A percentile compares a stretch with the other conserved stretches of the same genome.
Conservation (phyloP, 2,797 vertebrate genomes). For the Macroramphosus scolopax region DNA sequence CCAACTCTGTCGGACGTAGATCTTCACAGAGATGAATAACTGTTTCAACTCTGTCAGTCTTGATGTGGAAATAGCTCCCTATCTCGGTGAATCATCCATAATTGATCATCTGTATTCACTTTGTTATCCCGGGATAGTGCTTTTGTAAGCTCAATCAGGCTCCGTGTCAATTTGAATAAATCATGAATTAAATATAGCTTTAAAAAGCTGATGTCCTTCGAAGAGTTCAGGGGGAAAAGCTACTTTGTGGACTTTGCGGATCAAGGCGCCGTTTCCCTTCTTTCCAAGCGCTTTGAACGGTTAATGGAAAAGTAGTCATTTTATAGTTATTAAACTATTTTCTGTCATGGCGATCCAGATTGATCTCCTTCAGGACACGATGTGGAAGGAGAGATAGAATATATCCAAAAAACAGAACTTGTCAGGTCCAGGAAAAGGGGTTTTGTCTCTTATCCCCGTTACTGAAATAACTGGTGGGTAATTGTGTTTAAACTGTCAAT, state of each 20-base stretch:
- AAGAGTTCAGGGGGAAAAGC: slow-evolving; percentile 17
- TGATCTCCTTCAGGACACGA: slow-evolving; percentile 35
- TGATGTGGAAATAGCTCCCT: slow-evolving; percentile 46
- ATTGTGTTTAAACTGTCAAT: too few relatives aligned
- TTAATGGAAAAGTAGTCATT: slow-evolving; percentile 44
- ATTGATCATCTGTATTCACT: slow-evolving; percentile 55
- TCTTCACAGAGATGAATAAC: slow-evolving; percentile 41
- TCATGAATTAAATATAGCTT: slow-evolving; percentile 27
- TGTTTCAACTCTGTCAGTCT: slow-evolving; percentile 59
- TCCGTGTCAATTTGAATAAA: slow-evolving; percentile 27
- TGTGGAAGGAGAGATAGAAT: slow-evolving; percentile 25
- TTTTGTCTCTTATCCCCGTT: too few relatives aligned
- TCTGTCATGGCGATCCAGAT: slow-evolving; percentile 36
- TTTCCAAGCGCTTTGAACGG: slow-evolving; percentile 22
- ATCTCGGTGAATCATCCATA: slow-evolving; percentile 53
- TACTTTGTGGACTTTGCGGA: slow-evolving; percentile 31
- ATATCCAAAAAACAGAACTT: slow-evolving; percentile 52
- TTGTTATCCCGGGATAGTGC: slow-evolving; percentile 31
- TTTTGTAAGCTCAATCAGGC: slow-evolving; percentile 44
- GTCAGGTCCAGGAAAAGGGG: slow-evolving; percentile 43
- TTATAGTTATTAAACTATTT: slow-evolving; percentile 19
- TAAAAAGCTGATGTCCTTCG: slow-evolving; percentile 15
- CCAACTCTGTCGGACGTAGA: slow-evolving; percentile 38
- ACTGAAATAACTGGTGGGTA: too few relatives aligned
- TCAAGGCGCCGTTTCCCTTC: slow-evolving; percentile 34